Percentiles rank a stretch among this genome's conserved stretches.
Conservation (phyloP, 2,113 vertebrate genomes). For the Balaeniceps rex region DNA sequence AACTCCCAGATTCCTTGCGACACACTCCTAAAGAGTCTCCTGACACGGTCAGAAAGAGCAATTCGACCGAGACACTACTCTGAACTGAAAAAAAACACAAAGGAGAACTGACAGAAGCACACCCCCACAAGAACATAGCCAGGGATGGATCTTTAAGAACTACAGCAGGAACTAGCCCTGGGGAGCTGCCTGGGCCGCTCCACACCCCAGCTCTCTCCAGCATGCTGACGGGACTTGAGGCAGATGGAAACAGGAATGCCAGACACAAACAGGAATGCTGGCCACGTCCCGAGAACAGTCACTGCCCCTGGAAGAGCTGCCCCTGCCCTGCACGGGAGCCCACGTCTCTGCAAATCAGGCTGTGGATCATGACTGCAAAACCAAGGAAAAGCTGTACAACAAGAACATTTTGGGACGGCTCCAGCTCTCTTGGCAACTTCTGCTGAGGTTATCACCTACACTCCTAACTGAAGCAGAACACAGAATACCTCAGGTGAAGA, state of each 20-base stretch:
- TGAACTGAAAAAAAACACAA: background rate
- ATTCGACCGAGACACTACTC: background rate
- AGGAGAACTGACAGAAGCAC: background rate
- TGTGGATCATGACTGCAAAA: accelerated
- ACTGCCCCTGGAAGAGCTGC: background rate
- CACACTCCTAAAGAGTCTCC: background rate
- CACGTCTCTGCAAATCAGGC: background rate
- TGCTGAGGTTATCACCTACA: background rate
- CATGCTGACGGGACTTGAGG: background rate
- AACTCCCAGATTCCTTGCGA: background rate
- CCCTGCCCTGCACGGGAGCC: background rate
- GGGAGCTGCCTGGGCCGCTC: background rate
- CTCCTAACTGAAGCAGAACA: no score
- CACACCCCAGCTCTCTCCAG: background rate
- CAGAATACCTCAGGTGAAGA: background rate
- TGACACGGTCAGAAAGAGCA: background rate
- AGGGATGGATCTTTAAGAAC: background rate
- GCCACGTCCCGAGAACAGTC: accelerated
- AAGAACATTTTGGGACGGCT: background rate
- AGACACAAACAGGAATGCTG: accelerated
- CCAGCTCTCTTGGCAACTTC: background rate
- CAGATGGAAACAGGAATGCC: background rate
- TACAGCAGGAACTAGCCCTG: accelerated
- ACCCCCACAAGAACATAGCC: accelerated
- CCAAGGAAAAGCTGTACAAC: accelerated